Evolutionary conservation across 1,140 invertebrate species (phyloP), one percentile per base, ranked within the genome.

Genomic region (Bombus haemorrhoidalis): DNA sequence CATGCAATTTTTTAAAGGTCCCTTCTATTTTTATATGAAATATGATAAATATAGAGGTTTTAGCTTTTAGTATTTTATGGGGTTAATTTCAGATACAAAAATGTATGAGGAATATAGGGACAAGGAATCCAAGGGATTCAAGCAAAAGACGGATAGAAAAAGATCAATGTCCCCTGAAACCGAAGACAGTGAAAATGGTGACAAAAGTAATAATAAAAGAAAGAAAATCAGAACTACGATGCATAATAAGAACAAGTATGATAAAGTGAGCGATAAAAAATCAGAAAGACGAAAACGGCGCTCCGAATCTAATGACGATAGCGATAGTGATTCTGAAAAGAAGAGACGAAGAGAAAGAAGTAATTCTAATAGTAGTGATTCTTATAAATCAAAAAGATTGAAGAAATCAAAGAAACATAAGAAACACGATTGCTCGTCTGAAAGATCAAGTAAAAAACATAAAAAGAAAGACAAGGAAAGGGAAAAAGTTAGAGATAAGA

Each of bases 21-120:
- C 88, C 92, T 91, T 25, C 41, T 68, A 59, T 83, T 57, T 62
- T 28, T 71, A 73, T 53, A 62, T 43, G 5, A 59, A 74, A 41
- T 6, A 28, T 34, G 34, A 74, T 85, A 80, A 76, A 86, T 73
- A 79, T 89, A 76, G 86, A 75, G 76, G 12, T 73, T 83, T 90
- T 90, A 91, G 91, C 87, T 39, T 91, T 94, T 91, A 93, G 92
- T 93, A 87, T 92, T 90, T 71, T 89, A 80, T 87, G 85, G 74
- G 91, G 91, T 91, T 94, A 71, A 94, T 95, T 96, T 87, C 89
- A 97, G 97, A 97, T 95, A 95, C 96, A 9, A 96, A 96, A 41
- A 97, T 96, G 83, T 97, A 96, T 92, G 96, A 97, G 88, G 96
- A 97, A 89, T 97, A 96, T 85, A 97, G 97, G 90, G 96, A 95